Evolutionary conservation across 2,888 invertebrate species (phyloP).

Genomic region (Machimus atricapillus): DNA sequence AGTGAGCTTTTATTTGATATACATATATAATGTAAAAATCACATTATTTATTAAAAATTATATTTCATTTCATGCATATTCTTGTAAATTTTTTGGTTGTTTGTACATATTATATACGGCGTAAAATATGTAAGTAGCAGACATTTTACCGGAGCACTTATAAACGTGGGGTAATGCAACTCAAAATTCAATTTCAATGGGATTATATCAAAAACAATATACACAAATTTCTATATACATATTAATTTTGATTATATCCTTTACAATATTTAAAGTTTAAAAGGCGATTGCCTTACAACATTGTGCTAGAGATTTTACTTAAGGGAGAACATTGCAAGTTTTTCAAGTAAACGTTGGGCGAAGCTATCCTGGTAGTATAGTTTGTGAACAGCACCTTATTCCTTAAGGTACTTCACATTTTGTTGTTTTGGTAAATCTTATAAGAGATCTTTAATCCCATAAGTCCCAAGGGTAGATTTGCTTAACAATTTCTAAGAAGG

Average conservation of each 20-base stretch:
- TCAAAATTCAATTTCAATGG: conserved; percentile 32
- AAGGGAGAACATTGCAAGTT: conserved; percentile 8
- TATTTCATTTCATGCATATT: neutral
- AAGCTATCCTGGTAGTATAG: neutral
- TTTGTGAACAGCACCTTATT: neutral
- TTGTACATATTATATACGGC: neutral
- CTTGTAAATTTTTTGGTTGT: neutral
- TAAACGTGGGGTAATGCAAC: conserved; percentile 6
- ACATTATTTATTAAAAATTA: neutral
- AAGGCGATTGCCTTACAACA: conserved; percentile 24
- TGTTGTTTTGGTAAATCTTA: conserved; percentile 26
- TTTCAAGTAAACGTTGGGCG: neutral
- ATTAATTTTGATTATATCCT: too few relatives aligned
- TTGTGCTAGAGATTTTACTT: conserved; percentile 27
- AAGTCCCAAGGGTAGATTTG: neutral
- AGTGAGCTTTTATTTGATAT: neutral
- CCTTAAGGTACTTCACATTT: neutral
- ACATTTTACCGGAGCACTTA: neutral
- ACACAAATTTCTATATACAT: too few relatives aligned
- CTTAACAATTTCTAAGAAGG: neutral
- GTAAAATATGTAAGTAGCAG: neutral
- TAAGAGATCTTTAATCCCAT: neutral
- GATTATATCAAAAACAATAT: too few relatives aligned
- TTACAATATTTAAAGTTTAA: conserved; percentile 26
- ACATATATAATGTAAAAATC: neutral